phyloP scores from a whole-genome alignment of 2,797 vertebrate genomes.

The Hafferia zeledoni region DNA sequence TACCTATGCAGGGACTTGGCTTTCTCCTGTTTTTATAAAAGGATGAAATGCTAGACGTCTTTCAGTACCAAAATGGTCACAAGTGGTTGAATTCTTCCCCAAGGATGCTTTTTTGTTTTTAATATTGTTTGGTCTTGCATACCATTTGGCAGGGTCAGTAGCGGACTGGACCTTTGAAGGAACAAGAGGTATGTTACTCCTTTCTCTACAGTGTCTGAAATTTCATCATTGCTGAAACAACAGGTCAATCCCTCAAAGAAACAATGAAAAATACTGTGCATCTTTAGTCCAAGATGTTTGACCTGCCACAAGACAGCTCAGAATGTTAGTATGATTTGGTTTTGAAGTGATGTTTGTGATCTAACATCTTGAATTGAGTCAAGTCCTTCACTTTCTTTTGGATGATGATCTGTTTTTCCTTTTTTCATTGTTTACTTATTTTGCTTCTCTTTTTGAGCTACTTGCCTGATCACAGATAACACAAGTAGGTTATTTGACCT shows the following conservation, averaged over 20 bases:
- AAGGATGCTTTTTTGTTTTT: background rate
- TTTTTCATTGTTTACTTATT: background rate
- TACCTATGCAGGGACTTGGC: background rate
- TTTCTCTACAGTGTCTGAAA: background rate
- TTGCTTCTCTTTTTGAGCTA: background rate
- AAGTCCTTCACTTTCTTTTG: background rate
- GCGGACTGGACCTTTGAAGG: background rate
- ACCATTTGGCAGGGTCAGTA: background rate
- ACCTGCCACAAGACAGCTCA: background rate
- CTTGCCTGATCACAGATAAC: background rate
- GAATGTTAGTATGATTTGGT: background rate
- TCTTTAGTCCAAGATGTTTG: background rate
- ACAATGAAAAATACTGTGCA: fast-evolving
- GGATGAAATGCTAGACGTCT: background rate
- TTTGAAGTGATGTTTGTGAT: background rate
- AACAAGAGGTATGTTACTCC: background rate
- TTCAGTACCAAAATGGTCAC: background rate
- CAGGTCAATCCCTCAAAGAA: background rate
- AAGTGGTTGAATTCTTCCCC: background rate
- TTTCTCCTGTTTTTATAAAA: background rate
- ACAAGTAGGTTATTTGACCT: background rate
- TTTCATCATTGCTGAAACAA: background rate
- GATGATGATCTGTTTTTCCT: background rate
- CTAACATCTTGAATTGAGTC: background rate
- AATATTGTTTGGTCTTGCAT: background rate